Evolutionary conservation across 2,113 vertebrate species (phyloP).

Genomic region (Sinocyclocheilus anshuiensis): DNA sequence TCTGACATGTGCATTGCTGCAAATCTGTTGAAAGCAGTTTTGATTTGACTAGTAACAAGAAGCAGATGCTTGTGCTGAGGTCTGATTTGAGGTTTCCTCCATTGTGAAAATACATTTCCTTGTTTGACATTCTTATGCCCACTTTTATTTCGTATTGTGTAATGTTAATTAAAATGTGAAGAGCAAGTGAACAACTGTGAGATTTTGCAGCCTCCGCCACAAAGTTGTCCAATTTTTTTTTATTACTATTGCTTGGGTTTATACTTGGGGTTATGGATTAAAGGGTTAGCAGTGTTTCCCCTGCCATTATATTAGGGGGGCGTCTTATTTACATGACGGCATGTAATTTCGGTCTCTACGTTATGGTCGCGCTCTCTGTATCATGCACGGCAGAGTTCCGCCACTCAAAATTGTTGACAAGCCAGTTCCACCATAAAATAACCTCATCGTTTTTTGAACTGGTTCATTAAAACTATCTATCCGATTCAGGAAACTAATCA

Average conservation of each 20-base stretch:
- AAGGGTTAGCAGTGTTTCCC: too few species aligned
- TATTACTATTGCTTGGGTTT: not conserved
- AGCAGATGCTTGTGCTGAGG: slow-evolving; percentile 1
- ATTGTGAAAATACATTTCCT: not conserved
- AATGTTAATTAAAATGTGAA: not conserved
- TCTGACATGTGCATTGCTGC: slow-evolving; percentile 17
- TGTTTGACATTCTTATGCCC: not conserved
- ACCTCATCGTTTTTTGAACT: too few species aligned
- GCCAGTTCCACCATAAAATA: too few species aligned
- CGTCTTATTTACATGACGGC: too few species aligned
- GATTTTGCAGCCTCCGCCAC: not conserved
- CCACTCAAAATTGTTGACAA: too few species aligned
- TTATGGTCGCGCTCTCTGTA: too few species aligned
- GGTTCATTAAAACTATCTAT: too few species aligned
- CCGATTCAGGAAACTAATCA: too few species aligned
- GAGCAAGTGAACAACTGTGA: not conserved
- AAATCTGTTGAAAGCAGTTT: slow-evolving; percentile 4
- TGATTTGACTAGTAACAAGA: slow-evolving; percentile 16
- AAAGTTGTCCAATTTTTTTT: not conserved
- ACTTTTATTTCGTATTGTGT: not conserved
- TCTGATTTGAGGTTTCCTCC: slow-evolving; percentile 1
- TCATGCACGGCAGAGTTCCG: too few species aligned
- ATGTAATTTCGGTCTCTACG: too few species aligned
- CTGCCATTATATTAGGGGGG: too few species aligned
- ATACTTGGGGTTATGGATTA: not conserved